phyloP scores from a whole-genome alignment of 1,140 invertebrate genomes.

The Penaeus japonicus region DNA sequence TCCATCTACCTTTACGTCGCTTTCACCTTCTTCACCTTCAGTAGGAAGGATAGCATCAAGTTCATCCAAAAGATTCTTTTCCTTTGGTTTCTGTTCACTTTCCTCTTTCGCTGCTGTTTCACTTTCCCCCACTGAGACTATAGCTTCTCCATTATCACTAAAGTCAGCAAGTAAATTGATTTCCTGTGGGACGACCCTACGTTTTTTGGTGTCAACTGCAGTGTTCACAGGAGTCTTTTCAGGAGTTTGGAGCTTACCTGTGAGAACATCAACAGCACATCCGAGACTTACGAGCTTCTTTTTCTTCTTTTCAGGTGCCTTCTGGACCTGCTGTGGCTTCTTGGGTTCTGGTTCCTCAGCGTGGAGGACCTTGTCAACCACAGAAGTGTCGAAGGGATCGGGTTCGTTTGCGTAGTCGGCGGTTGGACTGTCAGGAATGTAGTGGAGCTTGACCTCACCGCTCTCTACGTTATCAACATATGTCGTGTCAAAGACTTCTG shows the following conservation, averaged over 20 bases:
- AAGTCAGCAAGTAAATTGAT: constrained; percentile 48
- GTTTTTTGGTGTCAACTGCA: constrained; percentile 70
- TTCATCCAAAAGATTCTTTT: constrained; percentile 57
- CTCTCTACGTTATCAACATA: constrained; percentile 85
- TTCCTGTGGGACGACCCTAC: constrained; percentile 24
- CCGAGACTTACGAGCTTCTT: constrained; percentile 83
- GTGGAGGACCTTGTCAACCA: constrained; percentile 83
- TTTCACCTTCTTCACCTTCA: constrained; percentile 16
- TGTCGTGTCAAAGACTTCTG: constrained; percentile 85
- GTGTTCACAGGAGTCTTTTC: constrained; percentile 68
- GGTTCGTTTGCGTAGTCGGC: constrained; percentile 73
- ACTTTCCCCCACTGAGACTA: constrained; percentile 66
- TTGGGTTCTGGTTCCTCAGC: constrained; percentile 67
- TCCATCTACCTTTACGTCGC: constrained; percentile 15
- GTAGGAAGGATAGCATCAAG: constrained; percentile 21
- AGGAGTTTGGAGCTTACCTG: constrained; percentile 66
- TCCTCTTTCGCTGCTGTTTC: constrained; percentile 58
- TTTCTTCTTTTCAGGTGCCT: constrained; percentile 69
- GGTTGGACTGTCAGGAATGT: constrained; percentile 81
- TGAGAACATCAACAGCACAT: constrained; percentile 83
- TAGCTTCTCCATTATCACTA: constrained; percentile 9
- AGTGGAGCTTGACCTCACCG: constrained; percentile 84
- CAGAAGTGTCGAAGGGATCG: constrained; percentile 87
- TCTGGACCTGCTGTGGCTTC: neutral
- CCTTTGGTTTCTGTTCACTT: constrained; percentile 10